Base-by-base conservation (phyloP, 2,113 vertebrate genomes). In the Zeus faber region DNA sequence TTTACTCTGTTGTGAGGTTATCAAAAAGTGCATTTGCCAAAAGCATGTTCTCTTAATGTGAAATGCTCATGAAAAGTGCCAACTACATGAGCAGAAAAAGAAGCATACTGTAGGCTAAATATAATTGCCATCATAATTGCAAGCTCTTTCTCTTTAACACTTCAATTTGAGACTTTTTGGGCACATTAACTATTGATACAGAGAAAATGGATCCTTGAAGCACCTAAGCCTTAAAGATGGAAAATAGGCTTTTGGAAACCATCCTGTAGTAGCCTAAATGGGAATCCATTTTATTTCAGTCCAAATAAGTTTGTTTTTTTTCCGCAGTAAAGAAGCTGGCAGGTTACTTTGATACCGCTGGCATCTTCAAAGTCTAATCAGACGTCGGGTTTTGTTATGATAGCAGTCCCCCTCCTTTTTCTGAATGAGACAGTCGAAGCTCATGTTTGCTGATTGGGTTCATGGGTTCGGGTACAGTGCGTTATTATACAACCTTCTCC, bases 161-260 rank as follows among this genome's bases (percentile, higher is more conserved):
- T 59, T 78, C 47, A 46, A 59, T 71, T 76, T 68, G 26, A 44
- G 48, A 44, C 49, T 51, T 67, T 72, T 66, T 72, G 26, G 45
- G 44, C 59, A 37, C 67, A 66, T 76, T 48, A 71, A 83, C 80
- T 69, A 76, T 74, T 76, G 45, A 72, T 71, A 53, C 8, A 54
- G 65, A 6, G 43, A 33, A 58, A 66, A 47, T 22, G 25, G 61
- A 16, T 55, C 74, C 74, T 57, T 68, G 66, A 45, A 26, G 46
- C 65, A 24, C n/a, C n/a, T 70, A 65, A 72, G 76, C 65, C 31
- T 54, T 77, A 74, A 40, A 64, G 63, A 49, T 49, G 37, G 43
- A 39, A 54, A 21, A 23, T 22, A 40, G 25, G 37, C 16, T 41
- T 41, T 41, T 41, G 41, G 29, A 73, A 67, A 68, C 54, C 41